Base-by-base conservation (phyloP, 2,797 vertebrate genomes). In the Eurystomus glaucurus region DNA sequence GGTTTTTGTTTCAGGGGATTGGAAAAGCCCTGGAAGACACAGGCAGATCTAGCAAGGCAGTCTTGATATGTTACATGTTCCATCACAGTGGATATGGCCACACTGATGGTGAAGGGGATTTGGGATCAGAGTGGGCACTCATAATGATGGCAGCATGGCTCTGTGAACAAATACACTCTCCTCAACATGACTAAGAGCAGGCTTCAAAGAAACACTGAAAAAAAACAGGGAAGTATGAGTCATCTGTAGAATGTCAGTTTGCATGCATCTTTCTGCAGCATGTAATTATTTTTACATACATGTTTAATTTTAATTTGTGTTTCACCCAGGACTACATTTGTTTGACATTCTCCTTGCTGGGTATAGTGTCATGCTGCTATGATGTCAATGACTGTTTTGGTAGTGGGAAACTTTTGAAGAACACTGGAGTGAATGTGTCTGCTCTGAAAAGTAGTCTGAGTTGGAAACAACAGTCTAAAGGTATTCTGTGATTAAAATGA, bases 231-330 rank as follows among this genome's bases (percentile, higher is more conserved):
- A 91, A 83, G 52, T 57, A 78, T 91, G 90, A 97, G 39, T 94
- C 84, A 94, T 89, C 68, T 14, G 3, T 43, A 83, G 46, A 79
- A 80, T 65, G 92, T 82, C 94, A 95, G 66, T 45, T 94, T 96
- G 79, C 17, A 69, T 72, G 85, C 70, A 66, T 71, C 85, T 69
- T 92, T 70, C 57, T 48, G 55, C 41, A 43, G 48, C 60, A 54
- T 15, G 17, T 16, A 77, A 96, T 92, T 87, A 65, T 85, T 94
- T 96, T 92, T 93, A 96, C 77, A 71, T 12, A 14, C 28, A 75
- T 25, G 45, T 94, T 94, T 97, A 91, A 68, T 90, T 89, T 90
- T 92, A 39, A 19, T 41, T 85, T 18, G 14, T 86, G 21, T 69
- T 88, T 96, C 72, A 58, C 82, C 64, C 68, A 45, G 64, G 71